Evolutionary conservation across 2,113 vertebrate species (phyloP).

Genomic region (Capra hircus): DNA sequence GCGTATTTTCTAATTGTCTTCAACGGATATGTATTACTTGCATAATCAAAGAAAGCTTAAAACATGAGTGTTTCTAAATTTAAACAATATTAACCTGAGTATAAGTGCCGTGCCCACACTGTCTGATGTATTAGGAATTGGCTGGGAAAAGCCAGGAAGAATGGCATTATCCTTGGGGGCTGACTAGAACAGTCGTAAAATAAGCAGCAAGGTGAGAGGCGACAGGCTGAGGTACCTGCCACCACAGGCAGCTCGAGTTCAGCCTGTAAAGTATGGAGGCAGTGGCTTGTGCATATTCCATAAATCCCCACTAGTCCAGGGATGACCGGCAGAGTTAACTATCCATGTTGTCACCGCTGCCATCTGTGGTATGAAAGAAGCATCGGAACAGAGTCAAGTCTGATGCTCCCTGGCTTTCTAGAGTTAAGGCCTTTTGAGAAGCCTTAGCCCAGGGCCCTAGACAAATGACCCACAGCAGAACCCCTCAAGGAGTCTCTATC

Average conservation of each 20-base stretch:
- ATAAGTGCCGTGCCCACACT: not conserved
- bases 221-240: not conserved
- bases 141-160: not conserved
- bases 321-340: not conserved
- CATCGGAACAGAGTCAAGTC: not conserved
- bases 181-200: not conserved
- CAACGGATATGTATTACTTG: not conserved
- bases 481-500: not conserved
- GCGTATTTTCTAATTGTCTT: not conserved
- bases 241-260: fast-evolving
- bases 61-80: not conserved
- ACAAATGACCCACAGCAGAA: not conserved
- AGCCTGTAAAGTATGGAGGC: not conserved
- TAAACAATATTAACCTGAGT: not conserved
- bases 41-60: not conserved
- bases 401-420: not conserved
- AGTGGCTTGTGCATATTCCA: too few species aligned
- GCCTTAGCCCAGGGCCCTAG: not conserved
- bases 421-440: not conserved
- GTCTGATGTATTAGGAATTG: not conserved
- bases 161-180: not conserved
- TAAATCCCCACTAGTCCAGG: not conserved
- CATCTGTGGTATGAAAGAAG: not conserved
- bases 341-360: not conserved
- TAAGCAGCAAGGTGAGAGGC: not conserved